Base-by-base conservation (phyloP, 2,888 invertebrate species). In the Trissoscelio sp. region DNA sequence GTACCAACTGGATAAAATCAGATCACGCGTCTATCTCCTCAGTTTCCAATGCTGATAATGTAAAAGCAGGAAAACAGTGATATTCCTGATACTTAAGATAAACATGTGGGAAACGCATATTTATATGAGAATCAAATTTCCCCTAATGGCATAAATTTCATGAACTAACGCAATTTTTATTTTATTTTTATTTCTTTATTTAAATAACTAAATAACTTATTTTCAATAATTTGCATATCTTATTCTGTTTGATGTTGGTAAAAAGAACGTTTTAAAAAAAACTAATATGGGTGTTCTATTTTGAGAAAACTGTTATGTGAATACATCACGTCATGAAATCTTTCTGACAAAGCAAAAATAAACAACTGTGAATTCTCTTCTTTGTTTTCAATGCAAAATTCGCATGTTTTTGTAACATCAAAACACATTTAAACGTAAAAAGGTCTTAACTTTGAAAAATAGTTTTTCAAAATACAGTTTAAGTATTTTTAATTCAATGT, bases 1-100 rank as follows among this genome's bases (percentile, higher is more conserved):
- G 66, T 66, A 48, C 28, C 66, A 66, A 51, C 66, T 66, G 66
- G 48, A 66, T 39, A 66, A 51, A 62, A 62, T 62, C 46, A 34
- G 46, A 62, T 62, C 46, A 42, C 39, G 11, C 58, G 16, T 58
- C 42, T 62, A 62, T 62, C 46, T 66, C 37, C 51, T 66, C 34
- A 37, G 66, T 66, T 66, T 66, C 37, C 39, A 51, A 34, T 22
- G 2, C 22, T 11, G 48, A 66, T 66, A 51, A 66, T 46, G 51
- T 9, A 51, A 39, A 66, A 66, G 22, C 39, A 14, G n/a, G 48
- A 64, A 37, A 51, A 66, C 51, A 20, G 66, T 3, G 20, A 64
- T 48, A 62, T 37, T 62, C 7, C n/a, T 20, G 48, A 64, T 48
- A 51, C 51, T 66, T 37, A 34, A 48, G 66, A 66, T 66, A 39